Evolutionary conservation across 2,113 vertebrate species (phyloP).

Genomic region (Thymallus thymallus): DNA sequence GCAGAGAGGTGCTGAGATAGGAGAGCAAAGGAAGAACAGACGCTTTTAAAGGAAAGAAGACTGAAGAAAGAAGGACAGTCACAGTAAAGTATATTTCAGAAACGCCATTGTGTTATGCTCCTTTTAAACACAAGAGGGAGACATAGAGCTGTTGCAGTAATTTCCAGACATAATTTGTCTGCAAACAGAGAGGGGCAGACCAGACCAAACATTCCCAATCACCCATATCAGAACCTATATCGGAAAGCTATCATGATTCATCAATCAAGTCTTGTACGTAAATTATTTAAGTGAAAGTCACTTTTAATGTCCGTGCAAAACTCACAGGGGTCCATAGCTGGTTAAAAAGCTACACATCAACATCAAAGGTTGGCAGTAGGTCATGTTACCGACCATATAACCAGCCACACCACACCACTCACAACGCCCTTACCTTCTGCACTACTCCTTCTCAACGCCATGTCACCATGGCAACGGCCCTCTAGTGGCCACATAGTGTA

Average conservation of each 20-base stretch:
- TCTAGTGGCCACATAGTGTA: background rate
- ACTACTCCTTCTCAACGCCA: background rate
- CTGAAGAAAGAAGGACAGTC: background rate
- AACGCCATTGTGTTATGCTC: background rate
- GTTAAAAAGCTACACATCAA: background rate
- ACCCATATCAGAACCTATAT: too few relatives aligned
- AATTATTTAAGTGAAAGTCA: too few relatives aligned
- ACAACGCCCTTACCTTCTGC: too few relatives aligned
- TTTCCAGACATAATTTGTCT: too few relatives aligned
- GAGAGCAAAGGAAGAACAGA: constrained; percentile 47
- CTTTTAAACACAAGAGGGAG: constrained; percentile 14
- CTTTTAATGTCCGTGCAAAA: too few relatives aligned
- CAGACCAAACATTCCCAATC: constrained; percentile 4
- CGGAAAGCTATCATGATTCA: too few relatives aligned
- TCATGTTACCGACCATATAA: background rate
- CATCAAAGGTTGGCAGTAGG: background rate
- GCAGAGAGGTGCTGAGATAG: constrained; percentile 64
- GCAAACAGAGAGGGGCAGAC: background rate
- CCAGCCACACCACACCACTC: background rate
- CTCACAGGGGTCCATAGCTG: too few relatives aligned
- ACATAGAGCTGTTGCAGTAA: too few relatives aligned
- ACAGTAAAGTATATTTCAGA: background rate
- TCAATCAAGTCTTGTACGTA: too few relatives aligned
- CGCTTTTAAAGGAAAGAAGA: background rate
- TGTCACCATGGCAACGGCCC: background rate